phyloP scores from a whole-genome alignment of 53 echinoderm and acorn worm genomes.

The Astropecten irregularis region DNA sequence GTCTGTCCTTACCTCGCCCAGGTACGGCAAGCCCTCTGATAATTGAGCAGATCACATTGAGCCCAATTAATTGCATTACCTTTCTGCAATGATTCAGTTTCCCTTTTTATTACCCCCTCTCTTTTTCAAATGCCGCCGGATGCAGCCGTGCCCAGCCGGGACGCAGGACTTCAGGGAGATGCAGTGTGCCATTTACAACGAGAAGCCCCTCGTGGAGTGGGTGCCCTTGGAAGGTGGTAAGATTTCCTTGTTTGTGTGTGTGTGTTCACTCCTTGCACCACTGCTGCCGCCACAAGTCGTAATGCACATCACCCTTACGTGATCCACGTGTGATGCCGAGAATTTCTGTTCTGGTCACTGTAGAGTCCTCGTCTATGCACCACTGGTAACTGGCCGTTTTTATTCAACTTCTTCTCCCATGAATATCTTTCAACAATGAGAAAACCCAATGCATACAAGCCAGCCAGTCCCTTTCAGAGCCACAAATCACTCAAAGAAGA shows the following conservation, averaged over 20 bases:
- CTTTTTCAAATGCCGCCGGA: conserved; percentile 22
- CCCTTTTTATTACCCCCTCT: neutral
- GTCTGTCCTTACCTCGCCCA: conserved; percentile 19
- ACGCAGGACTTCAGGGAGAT: conserved; percentile 69
- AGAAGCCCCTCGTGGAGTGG: conserved; percentile 75
- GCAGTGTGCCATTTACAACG: conserved; percentile 87
- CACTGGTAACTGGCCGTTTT: neutral
- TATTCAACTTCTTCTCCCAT: too few relatives aligned
- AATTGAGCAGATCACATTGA: neutral
- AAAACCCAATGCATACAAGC: too few relatives aligned
- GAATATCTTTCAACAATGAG: too few relatives aligned
- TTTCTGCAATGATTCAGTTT: conserved; percentile 40
- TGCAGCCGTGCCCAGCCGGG: conserved; percentile 76
- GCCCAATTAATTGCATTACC: too few relatives aligned
- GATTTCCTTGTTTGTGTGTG: conserved; percentile 23
- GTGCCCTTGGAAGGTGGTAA: conserved; percentile 78
- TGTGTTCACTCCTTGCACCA: too few relatives aligned
- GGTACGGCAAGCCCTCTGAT: conserved; percentile 4
- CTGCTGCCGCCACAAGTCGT: neutral
- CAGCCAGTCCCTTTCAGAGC: too few relatives aligned
- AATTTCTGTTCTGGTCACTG: too few relatives aligned
- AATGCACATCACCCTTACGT: neutral
- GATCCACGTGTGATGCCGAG: too few relatives aligned
- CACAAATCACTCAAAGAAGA: too few relatives aligned
- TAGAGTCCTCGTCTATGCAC: too few relatives aligned